phyloP scores from a whole-genome alignment of 2,113 vertebrate species.

The Alces alces region DNA sequence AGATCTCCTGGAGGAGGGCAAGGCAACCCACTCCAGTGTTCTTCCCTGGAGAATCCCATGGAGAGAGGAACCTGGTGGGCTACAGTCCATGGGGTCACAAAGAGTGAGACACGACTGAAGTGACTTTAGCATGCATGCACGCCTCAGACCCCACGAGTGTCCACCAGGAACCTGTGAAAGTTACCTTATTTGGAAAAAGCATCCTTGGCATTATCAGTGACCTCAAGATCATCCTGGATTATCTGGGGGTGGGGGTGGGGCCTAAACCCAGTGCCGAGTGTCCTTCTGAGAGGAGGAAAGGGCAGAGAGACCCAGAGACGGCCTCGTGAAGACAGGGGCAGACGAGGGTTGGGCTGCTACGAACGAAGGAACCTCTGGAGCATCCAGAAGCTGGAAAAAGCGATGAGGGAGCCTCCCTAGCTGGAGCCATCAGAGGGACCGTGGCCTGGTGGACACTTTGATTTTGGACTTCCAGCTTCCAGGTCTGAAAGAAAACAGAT shows the following conservation, averaged over 20 bases:
- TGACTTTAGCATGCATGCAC: not conserved
- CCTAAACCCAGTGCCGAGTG: no score
- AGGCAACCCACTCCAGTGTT: not conserved
- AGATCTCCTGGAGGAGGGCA: not conserved
- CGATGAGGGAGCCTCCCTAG: accelerated
- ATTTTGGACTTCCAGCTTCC: not conserved
- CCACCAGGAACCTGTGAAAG: not conserved
- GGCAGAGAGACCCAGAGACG: not conserved
- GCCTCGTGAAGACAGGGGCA: not conserved
- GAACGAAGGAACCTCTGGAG: not conserved
- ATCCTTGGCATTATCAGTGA: not conserved
- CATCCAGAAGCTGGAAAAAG: accelerated
- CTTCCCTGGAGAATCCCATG: not conserved
- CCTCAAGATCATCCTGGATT: not conserved
- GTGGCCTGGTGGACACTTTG: accelerated
- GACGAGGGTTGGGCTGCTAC: accelerated
- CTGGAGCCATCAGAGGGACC: accelerated
- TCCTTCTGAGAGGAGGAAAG: not conserved
- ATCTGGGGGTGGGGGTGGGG: not conserved
- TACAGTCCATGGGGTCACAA: not conserved
- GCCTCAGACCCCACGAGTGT: accelerated
- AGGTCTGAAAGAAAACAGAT: not conserved
- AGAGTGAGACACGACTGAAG: not conserved
- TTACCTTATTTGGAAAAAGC: not conserved
- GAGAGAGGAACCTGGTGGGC: not conserved